Evolutionary conservation across 2,888 invertebrate genomes (phyloP), one percentile per base, ranked within the genome.

Genomic region (Mechanitis messenoides): DNA sequence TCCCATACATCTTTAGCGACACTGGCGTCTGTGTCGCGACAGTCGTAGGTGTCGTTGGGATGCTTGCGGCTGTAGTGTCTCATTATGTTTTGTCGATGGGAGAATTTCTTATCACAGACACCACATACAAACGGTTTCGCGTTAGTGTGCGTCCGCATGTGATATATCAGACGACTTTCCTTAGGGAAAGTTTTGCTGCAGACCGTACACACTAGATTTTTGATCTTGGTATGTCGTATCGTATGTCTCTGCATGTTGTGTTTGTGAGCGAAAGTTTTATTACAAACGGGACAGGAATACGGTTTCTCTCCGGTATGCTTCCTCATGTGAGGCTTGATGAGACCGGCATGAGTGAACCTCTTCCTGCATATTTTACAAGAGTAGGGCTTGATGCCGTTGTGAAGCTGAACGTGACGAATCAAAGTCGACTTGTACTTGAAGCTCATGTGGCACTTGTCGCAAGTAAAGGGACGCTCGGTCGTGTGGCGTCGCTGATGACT

Each of bases 51-150:
- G 0, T 72, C 69, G 0, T 78, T 75, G 0, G 87, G 87, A 72
- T 87, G 87, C 5, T 85, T 87, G 3, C 79, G 71, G 2, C 69
- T 69, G 54, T 84, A 86, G 69, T 87, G 87, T 1, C 85, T 69
- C 0, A 83, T 54, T 0, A 85, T 78, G 60, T 85, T 86, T 31
- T 85, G 85, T 45, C 80, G 80, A 56, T 86, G 85, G 0, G 85
- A 84, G 63, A 86, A 87, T 28, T 74, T 69, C 59, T 81, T 84
- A 0, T 75, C 73, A 55, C 87, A 87, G 0, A 79, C 63, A 0
- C 73, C 69, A 60, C 87, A 87, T 0, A 72, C 46, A 12, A 86
- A 86, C 55, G 79, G 78, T 7, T 83, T 84, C 11, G 79, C 81
- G 33, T 81, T 79, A 0, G 76, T 74, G 47, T 87, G 87, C 0